Conservation (phyloP, 1,140 invertebrate genomes). For the Venturia canescens region DNA sequence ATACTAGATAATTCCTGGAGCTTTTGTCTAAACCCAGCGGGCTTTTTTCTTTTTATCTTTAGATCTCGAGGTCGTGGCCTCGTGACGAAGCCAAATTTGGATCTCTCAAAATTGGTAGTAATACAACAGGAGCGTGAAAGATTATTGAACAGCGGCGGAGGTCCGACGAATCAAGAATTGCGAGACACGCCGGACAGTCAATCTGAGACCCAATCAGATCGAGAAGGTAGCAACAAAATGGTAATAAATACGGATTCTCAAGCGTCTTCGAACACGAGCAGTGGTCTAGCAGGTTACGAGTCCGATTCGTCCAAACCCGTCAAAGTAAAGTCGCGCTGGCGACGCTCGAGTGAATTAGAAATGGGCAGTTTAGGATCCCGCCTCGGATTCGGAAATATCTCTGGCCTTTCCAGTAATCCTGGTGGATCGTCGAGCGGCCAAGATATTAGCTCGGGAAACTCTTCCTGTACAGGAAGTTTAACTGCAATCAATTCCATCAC, state of each 20-base stretch:
- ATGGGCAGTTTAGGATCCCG: constrained; percentile 77
- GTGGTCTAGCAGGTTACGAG: constrained; percentile 67
- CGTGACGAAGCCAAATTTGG: constrained; percentile 69
- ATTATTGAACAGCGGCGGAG: constrained; percentile 48
- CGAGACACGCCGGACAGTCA: constrained; percentile 57
- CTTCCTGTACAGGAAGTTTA: constrained; percentile 32
- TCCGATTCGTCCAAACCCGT: constrained; percentile 82
- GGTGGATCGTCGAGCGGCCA: constrained; percentile 49
- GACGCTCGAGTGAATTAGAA: constrained; percentile 89
- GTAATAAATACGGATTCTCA: constrained; percentile 58
- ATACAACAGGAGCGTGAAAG: constrained; percentile 66
- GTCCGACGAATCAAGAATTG: constrained; percentile 34
- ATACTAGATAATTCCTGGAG: not conserved
- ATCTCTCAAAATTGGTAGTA: constrained; percentile 63
- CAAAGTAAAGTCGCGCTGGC: constrained; percentile 92
- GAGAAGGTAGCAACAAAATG: constrained; percentile 67
- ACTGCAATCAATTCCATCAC: constrained; percentile 17
- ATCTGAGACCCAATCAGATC: constrained; percentile 64
- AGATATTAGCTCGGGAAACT: constrained; percentile 18
- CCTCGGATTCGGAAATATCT: constrained; percentile 29
- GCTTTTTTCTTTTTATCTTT: constrained; percentile 33
- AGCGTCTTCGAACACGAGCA: constrained; percentile 56
- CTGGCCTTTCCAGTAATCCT: not conserved
- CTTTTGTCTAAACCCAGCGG: not conserved
- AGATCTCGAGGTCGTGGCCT: constrained; percentile 72